These are phyloP conservation scores for Agrypnus murinus DNA, from an alignment of 2,888 invertebrate genomes.

Conservation along the genomic window DNA sequence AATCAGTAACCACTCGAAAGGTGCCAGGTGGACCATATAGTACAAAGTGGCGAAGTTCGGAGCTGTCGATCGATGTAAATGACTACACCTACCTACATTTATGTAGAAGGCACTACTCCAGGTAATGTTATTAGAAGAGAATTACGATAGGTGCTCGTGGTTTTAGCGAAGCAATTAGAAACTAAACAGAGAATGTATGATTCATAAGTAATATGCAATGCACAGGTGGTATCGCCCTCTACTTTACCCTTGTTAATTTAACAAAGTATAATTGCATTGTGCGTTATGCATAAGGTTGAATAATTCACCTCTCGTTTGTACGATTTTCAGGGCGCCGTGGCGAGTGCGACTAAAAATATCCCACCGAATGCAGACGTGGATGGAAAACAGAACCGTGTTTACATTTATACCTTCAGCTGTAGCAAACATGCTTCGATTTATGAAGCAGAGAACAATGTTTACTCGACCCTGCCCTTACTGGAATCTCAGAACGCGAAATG, in stretches of 20 bases:
- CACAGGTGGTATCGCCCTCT: conserved; percentile 19
- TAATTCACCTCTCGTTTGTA: conserved; percentile 28
- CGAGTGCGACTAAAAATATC: conserved; percentile 31
- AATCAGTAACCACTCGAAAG: conserved; percentile 33
- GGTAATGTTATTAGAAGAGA: conserved; percentile 30
- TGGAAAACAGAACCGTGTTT: conserved; percentile 31
- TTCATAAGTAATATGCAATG: conserved; percentile 30
- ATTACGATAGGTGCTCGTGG: conserved; percentile 27
- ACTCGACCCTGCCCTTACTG: conserved; percentile 32
- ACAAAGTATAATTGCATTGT: conserved; percentile 34
- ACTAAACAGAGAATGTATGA: conserved; percentile 31
- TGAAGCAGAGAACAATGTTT: conserved; percentile 38
- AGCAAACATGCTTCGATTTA: conserved; percentile 38
- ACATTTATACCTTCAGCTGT: conserved; percentile 33
- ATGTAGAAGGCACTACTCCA: conserved; percentile 24
- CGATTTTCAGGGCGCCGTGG: conserved; percentile 28
- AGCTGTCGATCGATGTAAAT: conserved; percentile 36
- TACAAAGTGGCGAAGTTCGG: conserved; percentile 27
- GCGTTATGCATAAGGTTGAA: conserved; percentile 32
- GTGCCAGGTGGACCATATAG: conserved; percentile 35
- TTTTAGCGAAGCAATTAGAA: conserved; percentile 31
- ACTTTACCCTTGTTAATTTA: conserved; percentile 25
- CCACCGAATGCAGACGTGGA: conserved; percentile 29
- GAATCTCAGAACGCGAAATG: conserved; percentile 25
- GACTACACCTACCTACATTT: conserved; percentile 30